Evolutionary conservation across 2,113 vertebrate species (phyloP).

Genomic region (Tetraodon nigroviridis): DNA sequence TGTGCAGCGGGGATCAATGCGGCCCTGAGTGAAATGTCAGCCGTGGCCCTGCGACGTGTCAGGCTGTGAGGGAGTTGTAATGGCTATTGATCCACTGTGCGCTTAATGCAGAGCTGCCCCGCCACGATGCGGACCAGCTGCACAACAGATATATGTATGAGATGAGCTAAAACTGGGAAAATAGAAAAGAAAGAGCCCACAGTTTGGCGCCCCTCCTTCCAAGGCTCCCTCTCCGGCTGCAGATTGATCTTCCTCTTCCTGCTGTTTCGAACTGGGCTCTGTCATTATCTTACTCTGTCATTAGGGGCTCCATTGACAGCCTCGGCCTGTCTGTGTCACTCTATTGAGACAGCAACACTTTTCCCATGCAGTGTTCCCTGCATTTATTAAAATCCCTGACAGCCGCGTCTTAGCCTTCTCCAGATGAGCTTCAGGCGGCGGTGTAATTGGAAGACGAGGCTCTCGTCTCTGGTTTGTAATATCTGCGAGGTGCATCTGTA

Average conservation of each 20-base stretch:
- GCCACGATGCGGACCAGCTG: slow-evolving; percentile 86
- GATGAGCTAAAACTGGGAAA: slow-evolving; percentile 95
- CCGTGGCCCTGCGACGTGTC: slow-evolving; percentile 92
- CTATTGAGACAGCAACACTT: slow-evolving; percentile 99
- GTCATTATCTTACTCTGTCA: slow-evolving; percentile 99
- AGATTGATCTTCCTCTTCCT: slow-evolving; percentile 99
- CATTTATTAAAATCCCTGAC: slow-evolving; percentile 96
- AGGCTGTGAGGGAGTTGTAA: slow-evolving; percentile 98
- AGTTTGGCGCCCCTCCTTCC: slow-evolving; percentile 73
- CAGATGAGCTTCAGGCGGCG: slow-evolving; percentile 51
- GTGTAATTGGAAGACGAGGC: slow-evolving; percentile 60
- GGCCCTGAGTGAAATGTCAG: slow-evolving; percentile 95
- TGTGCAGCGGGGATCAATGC: slow-evolving; percentile 94
- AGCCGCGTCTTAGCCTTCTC: slow-evolving; percentile 74
- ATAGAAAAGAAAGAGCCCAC: slow-evolving; percentile 75
- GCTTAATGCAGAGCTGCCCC: slow-evolving; percentile 91
- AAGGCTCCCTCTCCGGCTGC: slow-evolving; percentile 87
- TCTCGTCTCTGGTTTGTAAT: slow-evolving; percentile 56
- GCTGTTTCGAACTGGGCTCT: slow-evolving; percentile 98
- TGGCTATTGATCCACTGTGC: slow-evolving; percentile 98
- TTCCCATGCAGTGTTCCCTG: slow-evolving; percentile 92
- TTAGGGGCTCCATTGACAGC: slow-evolving; percentile 97
- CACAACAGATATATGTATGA: slow-evolving; percentile 87
- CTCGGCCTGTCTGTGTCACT: slow-evolving; percentile 95
- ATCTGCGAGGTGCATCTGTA: slow-evolving; percentile 57